Evolutionary conservation across 2,888 invertebrate genomes (phyloP), one percentile per base, ranked within the genome.

Genomic region (Rutpela maculata): DNA sequence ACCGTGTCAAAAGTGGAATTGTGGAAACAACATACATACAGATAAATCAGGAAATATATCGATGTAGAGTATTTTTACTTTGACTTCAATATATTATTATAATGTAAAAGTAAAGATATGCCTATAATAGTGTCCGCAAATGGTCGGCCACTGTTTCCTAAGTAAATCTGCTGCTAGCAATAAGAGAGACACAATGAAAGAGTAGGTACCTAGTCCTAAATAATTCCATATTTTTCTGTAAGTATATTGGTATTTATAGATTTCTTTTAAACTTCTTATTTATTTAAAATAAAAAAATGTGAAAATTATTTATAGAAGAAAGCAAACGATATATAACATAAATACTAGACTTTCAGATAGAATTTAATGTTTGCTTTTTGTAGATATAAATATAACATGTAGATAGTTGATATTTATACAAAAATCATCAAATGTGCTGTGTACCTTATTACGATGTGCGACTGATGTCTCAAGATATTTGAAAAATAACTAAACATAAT

Each of bases 381-480:
- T 76, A 76, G 67, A 72, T 76, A 79, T 79, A 79, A 75, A 73
- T 75, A 78, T 72, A 80, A 59, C 18, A 19, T 78, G 76, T 76
- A 75, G 69, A 77, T 76, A 75, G 55, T 65, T 78, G 69, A 75
- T 76, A 79, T 74, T 73, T 63, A 74, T 74, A 78, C 50, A 72
- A 75, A 81, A 79, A 81, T 84, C 84, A 84, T 84, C 84, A 84
- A 84, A 80, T 83, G 84, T 84, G 84, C 84, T 84, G 84, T 84
- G 84, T 82, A 78, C 81, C 76, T 79, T 80, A 78, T 78, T 74
- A 66, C 75, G 77, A 79, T 80, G 75, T 67, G 69, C 71, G 59
- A 77, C 72, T 77, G 76, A 78, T 75, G 76, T 68, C 62, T 31
- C 55, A n/a, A n/a, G 11, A 62, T n/a, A n/a, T 70, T 35, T 35